Evolutionary conservation across 2,113 vertebrate genomes (phyloP), one percentile per base, ranked within the genome.

Genomic region (Oenanthe oenanthe): DNA sequence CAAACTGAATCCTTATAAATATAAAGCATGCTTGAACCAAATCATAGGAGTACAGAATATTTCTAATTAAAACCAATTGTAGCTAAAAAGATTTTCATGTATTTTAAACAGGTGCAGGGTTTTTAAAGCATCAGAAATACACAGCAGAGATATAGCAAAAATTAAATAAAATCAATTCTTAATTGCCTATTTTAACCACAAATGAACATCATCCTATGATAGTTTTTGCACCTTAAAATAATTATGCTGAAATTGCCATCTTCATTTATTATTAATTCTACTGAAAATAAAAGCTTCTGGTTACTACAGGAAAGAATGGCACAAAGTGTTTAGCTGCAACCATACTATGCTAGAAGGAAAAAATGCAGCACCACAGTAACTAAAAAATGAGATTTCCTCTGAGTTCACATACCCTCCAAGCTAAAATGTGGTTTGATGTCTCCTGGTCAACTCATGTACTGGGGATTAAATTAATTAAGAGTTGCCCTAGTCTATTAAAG

Each of bases 391-490:
- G 89, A 96, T 97, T 97, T 97, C 87, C 84, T 98, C 89, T 38
- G 93, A 96, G 95, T 97, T 98, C 97, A 95, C 83, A 96, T 63
- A 96, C 84, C 95, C 96, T 98, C 92, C 80, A 91, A 97, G 96
- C 94, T 97, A 96, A 97, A 97, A 92, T 97, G 97, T 92, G 93
- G 96, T 96, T 98, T 98, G 96, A 97, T 97, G 89, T 97, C 97
- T 98, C 96, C 81, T 97, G 98, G 98, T 98, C 98, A 98, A 96
- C 96, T 97, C 96, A 94, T 94, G 96, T 97, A 96, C 91, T 97
- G 96, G 89, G 96, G 96, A 97, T 98, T 98, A 97, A 98, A 96
- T 97, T 98, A 98, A 98, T 98, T 98, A 98, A 97, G 96, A 96
- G 92, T 97, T 97, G 97, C 94, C 97, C 95, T 97, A 95, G 94